Conservation (phyloP, 1,140 invertebrate species). For the Papilio machaon region DNA sequence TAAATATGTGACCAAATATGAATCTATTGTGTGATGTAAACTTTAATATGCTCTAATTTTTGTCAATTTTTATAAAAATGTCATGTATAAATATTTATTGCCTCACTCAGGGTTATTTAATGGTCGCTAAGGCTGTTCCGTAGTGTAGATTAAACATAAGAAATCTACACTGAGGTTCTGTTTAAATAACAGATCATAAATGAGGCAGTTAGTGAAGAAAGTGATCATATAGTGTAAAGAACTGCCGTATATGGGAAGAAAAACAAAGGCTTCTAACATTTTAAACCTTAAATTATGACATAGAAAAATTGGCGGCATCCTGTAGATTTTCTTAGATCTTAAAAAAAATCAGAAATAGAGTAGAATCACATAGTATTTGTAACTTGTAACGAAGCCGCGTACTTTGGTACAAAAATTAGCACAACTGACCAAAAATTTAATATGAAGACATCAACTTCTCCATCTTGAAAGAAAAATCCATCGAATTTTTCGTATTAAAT, state of each 20-base stretch:
- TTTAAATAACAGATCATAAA: not conserved
- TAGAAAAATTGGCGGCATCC: not conserved
- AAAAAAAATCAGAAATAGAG: not conserved
- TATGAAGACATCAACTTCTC: not conserved
- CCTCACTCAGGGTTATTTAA: not conserved
- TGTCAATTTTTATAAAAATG: not conserved
- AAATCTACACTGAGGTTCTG: not conserved
- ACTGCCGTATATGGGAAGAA: not conserved
- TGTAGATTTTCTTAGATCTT: conserved; percentile 4
- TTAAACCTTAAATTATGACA: not conserved
- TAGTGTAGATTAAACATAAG: not conserved
- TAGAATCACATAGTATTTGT: not conserved
- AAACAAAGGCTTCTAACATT: not conserved
- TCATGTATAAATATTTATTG: not conserved
- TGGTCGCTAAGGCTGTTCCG: not conserved
- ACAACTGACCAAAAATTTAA: too few relatives aligned
- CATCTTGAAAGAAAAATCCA: not conserved
- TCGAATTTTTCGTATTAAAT: conserved; percentile 7
- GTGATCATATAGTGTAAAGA: not conserved
- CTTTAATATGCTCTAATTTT: not conserved
- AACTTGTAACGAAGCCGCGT: not conserved
- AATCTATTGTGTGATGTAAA: conserved; percentile 32
- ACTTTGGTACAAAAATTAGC: not conserved
- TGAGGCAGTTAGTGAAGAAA: not conserved
- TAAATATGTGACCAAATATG: not conserved